Conservation (phyloP, 2,113 vertebrate genomes). For the Gallinago jamesoni region DNA sequence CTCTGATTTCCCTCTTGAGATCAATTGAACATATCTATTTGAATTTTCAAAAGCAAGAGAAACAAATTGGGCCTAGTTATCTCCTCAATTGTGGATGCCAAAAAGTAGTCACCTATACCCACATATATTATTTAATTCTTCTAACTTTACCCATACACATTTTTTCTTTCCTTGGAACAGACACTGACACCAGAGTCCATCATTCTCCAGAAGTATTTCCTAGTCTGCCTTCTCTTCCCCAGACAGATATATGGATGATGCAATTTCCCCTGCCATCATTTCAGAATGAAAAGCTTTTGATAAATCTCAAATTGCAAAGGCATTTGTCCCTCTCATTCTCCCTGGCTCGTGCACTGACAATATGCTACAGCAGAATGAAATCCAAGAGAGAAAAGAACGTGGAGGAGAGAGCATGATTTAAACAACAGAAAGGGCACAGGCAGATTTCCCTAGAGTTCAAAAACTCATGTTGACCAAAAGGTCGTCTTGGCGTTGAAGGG, state of each 20-base stretch:
- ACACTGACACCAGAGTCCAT: neutral
- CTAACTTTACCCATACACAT: neutral
- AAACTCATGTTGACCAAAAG: conserved; percentile 29
- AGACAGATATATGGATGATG: conserved; percentile 28
- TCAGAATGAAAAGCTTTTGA: conserved; percentile 53
- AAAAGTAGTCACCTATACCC: neutral
- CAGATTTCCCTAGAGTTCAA: conserved; percentile 40
- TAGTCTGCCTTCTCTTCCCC: conserved; percentile 24
- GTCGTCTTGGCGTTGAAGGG: conserved; percentile 3
- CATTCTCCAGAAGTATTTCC: conserved; percentile 49
- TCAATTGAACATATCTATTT: neutral
- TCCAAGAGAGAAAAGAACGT: neutral
- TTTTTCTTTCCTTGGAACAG: conserved; percentile 20
- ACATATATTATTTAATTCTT: neutral
- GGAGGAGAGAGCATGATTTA: neutral
- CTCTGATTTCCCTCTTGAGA: neutral
- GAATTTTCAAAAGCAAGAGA: neutral
- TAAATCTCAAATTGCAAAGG: conserved; percentile 39
- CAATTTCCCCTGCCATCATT: conserved; percentile 37
- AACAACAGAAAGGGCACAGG: conserved; percentile 27
- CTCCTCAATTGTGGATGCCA: neutral
- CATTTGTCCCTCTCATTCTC: neutral
- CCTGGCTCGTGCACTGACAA: neutral
- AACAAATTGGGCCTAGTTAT: neutral
- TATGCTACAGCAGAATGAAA: conserved; percentile 18